Evolutionary conservation across 2,888 invertebrate genomes (phyloP), one percentile per base, ranked within the genome.

Genomic region (Morpho achilles): DNA sequence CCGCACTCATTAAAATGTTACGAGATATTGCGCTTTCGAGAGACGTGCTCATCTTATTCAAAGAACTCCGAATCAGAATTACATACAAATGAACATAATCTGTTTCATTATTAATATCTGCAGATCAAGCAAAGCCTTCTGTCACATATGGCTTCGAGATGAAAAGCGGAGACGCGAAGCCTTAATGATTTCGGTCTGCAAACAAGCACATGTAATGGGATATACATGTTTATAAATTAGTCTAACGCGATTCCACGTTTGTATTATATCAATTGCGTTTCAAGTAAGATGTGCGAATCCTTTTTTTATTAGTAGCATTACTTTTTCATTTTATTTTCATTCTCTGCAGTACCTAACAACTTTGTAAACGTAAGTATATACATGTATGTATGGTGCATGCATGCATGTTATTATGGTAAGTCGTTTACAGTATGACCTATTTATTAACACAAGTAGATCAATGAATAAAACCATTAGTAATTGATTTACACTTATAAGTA

Each of bases 51-150:
- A 52, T 52, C 52, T 53, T 61, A 59, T 63, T 46, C 58, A 56
- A 48, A 53, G 56, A 61, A 57, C 48, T 58, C 53, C 43, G 49
- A 56, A 58, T 55, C 55, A 52, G 22, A 58, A 58, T 57, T 57
- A 49, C 49, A 54, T 54, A 61, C 40, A 41, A 50, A 52, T 58
- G 52, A 56, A 63, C 47, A 42, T 72, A 73, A 76, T 69, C 72
- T 69, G 55, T 72, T 72, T 69, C 68, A 74, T 74, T 82, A 82
- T 84, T 84, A 84, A 84, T 83, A 81, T 82, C 78, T 76, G 72
- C 77, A 78, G 79, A 82, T 82, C 82, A 82, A 80, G 81, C 80
- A 49, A 50, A 44, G 53, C 55, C 50, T 44, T 56, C 50, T 56
- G 51, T 48, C 53, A 39, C 59, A 53, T 57, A 61, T 46, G 59